A percentile compares a stretch with the other conserved stretches of the same genome.
These are phyloP conservation scores for Halichondria panicea DNA, from an alignment of 37 sponge, comb jelly and placozoan species.

Conservation along the genomic window DNA sequence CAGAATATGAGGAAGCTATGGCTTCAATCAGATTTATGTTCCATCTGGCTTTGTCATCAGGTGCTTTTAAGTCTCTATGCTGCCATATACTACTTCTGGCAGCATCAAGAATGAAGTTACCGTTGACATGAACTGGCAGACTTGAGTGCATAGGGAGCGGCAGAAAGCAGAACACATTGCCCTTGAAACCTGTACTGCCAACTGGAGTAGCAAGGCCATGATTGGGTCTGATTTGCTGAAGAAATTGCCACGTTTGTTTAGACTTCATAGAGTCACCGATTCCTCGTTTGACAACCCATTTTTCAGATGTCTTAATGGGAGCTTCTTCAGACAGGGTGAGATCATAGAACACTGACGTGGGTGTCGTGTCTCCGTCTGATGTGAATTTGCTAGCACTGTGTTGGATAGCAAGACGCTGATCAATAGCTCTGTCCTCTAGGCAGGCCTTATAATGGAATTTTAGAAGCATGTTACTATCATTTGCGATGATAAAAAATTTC, in stretches of 20 bases:
- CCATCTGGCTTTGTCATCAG: constrained; percentile 46
- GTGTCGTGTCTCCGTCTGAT: background rate
- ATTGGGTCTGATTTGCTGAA: constrained; percentile 1
- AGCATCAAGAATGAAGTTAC: constrained; percentile 25
- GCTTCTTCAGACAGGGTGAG: background rate
- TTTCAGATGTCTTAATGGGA: background rate
- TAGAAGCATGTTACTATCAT: background rate
- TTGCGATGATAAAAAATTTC: constrained; percentile 20
- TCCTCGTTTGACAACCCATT: constrained; percentile 34
- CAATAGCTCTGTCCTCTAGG: background rate
- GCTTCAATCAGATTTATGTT: constrained; percentile 49
- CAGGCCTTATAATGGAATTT: constrained; percentile 9
- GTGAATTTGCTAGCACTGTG: background rate
- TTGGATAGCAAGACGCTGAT: background rate
- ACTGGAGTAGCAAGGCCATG: constrained; percentile 17
- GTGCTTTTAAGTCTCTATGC: background rate
- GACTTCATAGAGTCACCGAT: constrained; percentile 7
- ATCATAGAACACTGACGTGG: background rate
- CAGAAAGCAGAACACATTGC: constrained; percentile 54
- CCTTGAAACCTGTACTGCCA: background rate
- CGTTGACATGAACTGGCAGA: constrained; percentile 55
- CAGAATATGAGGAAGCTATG: constrained; percentile 55
- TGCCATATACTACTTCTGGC: constrained; percentile 34
- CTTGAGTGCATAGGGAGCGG: constrained; percentile 32
- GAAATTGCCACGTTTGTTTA: background rate